Evolutionary conservation across 2,113 vertebrate species (phyloP).

Genomic region (Notiomystis cincta): DNA sequence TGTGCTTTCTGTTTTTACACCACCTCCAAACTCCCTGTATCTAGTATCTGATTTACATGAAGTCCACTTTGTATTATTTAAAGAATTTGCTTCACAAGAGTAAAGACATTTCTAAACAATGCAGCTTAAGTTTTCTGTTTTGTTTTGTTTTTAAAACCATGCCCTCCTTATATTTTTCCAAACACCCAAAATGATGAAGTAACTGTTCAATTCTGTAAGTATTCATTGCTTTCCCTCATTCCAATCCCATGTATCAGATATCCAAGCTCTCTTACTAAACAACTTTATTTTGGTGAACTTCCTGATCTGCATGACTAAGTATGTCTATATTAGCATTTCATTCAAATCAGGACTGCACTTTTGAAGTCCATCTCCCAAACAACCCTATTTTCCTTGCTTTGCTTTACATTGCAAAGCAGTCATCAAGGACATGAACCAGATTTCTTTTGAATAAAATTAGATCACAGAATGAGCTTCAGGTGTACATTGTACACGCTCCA

Average conservation of each 20-base stretch:
- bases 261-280: not conserved
- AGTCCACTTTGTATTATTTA: not conserved
- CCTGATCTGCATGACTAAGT: not conserved
- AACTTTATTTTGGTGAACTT: not conserved
- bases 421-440: not conserved
- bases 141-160: not conserved
- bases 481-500: not conserved
- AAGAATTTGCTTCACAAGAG: not conserved
- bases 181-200: not conserved
- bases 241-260: not conserved
- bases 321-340: not conserved
- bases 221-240: not conserved
- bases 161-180: not conserved
- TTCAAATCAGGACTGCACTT: not conserved
- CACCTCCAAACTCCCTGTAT: not conserved
- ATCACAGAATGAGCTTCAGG: not conserved
- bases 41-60: not conserved
- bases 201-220: not conserved
- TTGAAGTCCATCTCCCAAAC: not conserved
- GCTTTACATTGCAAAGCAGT: conserved; percentile 24
- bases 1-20: not conserved
- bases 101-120: not conserved
- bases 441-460: not conserved
- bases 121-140: not conserved
- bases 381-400: not conserved